Evolutionary conservation across 1,140 invertebrate genomes (phyloP), one percentile per base, ranked within the genome.

Genomic region (Antheraea mylitta): DNA sequence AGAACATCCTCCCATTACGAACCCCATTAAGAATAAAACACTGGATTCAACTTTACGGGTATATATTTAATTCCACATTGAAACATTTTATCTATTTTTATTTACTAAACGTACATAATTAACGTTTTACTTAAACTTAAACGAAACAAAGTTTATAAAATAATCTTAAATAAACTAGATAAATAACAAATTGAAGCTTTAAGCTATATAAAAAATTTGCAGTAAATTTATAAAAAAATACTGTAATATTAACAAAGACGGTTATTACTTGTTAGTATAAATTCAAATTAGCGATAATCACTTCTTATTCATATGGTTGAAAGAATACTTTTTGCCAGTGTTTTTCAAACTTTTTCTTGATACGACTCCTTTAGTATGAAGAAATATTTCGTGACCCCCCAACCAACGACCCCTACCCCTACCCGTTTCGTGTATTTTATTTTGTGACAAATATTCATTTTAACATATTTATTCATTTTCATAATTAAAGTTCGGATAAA

Each of bases 31-130:
- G 74, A 67, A 76, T 36, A 36, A 63, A 66, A 68, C 48, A 36
- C 58, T 58, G 22, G 30, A 58, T 16, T 7, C 71, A 76, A 76
- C 74, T 82, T 82, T 73, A 87, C 80, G 78, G 84, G 83, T 83
- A 81, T 85, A 81, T 77, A 76, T 78, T 76, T 85, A 82, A 81
- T 84, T 82, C 72, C 80, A 83, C 82, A 84, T 84, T 80, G 84
- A 85, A 87, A 85, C 74, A 82, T 79, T 81, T 78, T 78, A 85
- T 80, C 80, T 87, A 80, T 83, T 72, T 78, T 77, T 73, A 72
- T 81, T 72, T 10, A 42, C 3, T 10, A 2, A 42, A 80, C 66
- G 76, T 84, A 82, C 77, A 77, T 70, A 82, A 76, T 70, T 74
- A 85, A 83, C 74, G 73, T 76, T 42, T 42, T 42, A 8, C 38